Base-by-base conservation (phyloP, 1,140 invertebrate genomes). In the Pachypsylla venusta region DNA sequence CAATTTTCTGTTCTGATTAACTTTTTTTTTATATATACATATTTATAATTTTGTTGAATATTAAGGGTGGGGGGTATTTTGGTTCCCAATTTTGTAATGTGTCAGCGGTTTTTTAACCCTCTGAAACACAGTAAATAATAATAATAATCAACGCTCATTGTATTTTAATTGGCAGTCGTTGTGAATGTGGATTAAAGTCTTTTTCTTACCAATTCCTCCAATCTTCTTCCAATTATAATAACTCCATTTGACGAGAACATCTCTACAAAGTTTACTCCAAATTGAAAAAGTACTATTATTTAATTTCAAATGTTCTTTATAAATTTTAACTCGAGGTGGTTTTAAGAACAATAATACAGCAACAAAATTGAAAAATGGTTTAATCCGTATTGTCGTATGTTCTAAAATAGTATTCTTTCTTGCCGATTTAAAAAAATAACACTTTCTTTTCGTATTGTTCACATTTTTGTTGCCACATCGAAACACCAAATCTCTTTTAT, bases 291-390 rank as follows among this genome's bases (percentile, higher is more conserved):
- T 48, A 10, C 4, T 22, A 48, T 48, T 48, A 22, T 19, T 48
- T n/a, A 48, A 19, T n/a, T 48, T 48, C 16, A 48, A 48, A n/a
- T 48, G 42, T 48, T 48, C 42, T n/a, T 22, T 5, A 22, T 48
- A 48, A 48, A 48, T 48, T 19, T 48, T 48, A 48, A 19, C 22
- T 48, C 42, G 16, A 48, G 42, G 42, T 48, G 42, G 42, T 48
- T 48, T 48, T 22, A 48, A 48, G n/a, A 48, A 48, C 42, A 48
- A n/a, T 7, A 48, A 22, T 3, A 48, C 42, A 19, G 42, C 42
- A 19, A 48, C 42, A 19, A 48, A 48, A n/a, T 48, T 48, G n/a
- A 48, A 48, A 48, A 48, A 48, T 10, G 42, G 42, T 48, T 48
- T 48, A 3, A 48, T 48, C 16, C 42, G 42, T 7, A 48, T 48